Percentiles rank a stretch among this genome's conserved stretches.
phyloP scores from a whole-genome alignment of 2,888 invertebrate genomes.

The Agriopis marginaria region DNA sequence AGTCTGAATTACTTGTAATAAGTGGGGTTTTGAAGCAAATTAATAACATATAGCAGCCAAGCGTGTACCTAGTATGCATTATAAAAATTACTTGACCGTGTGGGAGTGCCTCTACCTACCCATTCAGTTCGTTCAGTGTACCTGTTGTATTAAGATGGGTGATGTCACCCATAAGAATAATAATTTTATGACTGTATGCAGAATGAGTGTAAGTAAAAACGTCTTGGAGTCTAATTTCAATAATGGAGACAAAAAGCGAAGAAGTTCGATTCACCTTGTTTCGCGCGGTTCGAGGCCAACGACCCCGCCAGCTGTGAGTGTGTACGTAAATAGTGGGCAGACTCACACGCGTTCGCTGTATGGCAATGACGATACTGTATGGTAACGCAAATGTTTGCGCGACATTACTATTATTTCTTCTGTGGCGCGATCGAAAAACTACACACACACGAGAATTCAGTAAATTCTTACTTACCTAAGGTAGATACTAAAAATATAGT shows the following conservation, averaged over 20 bases:
- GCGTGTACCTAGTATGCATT: too few species aligned
- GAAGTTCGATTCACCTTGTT: constrained; percentile 80
- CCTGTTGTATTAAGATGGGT: constrained; percentile 14
- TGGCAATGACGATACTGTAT: constrained; percentile 12
- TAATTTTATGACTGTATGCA: constrained; percentile 20
- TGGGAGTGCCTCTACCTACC: background rate
- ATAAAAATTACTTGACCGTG: too few species aligned
- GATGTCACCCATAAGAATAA: constrained; percentile 34
- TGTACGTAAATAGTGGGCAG: constrained; percentile 64
- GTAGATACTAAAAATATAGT: constrained; percentile 13
- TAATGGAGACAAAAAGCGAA: constrained; percentile 67
- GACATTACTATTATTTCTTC: too few species aligned
- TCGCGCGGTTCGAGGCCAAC: constrained; percentile 71
- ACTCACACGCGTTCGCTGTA: constrained; percentile 50
- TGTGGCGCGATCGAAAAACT: constrained; percentile 38
- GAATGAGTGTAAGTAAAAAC: constrained; percentile 43
- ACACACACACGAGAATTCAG: constrained; percentile 16
- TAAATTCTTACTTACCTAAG: background rate
- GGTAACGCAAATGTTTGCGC: constrained; percentile 40
- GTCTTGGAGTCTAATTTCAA: constrained; percentile 54
- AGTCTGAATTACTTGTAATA: background rate
- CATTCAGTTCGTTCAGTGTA: constrained; percentile 2
- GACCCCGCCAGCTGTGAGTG: constrained; percentile 77
- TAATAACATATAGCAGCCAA: too few species aligned
- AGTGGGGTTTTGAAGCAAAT: too few species aligned